Conservation (phyloP, 2,797 vertebrate genomes). For the Sciurus vulgaris region DNA sequence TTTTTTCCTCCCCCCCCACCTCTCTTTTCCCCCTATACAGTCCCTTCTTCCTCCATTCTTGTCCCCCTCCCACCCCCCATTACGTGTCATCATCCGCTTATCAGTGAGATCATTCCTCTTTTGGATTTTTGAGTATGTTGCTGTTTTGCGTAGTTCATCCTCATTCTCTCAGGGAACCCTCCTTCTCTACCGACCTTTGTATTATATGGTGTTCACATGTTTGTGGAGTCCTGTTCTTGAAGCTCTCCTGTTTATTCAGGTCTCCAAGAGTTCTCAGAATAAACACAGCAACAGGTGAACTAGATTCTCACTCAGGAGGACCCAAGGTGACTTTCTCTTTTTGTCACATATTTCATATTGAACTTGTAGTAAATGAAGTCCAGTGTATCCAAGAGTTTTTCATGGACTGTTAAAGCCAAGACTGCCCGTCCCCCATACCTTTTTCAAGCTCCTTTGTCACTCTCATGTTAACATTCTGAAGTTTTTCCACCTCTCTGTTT, state of each 20-base stretch:
- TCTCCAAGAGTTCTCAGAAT: background rate
- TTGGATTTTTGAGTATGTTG: no score
- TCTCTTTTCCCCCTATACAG: no score
- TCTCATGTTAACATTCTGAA: background rate
- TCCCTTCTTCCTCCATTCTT: no score
- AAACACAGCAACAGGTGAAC: background rate
- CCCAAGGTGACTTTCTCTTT: background rate
- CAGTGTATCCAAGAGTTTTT: background rate
- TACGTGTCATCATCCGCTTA: no score
- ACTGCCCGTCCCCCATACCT: no score
- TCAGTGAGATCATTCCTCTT: no score
- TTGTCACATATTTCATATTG: background rate
- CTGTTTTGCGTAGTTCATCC: no score
- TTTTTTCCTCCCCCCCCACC: no score
- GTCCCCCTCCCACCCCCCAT: no score
- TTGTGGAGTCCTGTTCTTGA: background rate
- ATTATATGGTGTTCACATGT: background rate
- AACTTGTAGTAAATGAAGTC: background rate
- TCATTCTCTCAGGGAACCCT: background rate
- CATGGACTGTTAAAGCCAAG: background rate
- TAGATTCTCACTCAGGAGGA: fast-evolving
- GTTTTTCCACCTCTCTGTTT: background rate
- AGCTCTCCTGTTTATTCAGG: background rate
- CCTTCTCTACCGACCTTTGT: background rate
- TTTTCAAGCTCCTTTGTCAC: background rate